A percentile compares a stretch with the other conserved stretches of the same genome.
These are phyloP conservation scores for Sorex fumeus DNA, from an alignment of 2,113 vertebrate genomes.

Conservation along the genomic window DNA sequence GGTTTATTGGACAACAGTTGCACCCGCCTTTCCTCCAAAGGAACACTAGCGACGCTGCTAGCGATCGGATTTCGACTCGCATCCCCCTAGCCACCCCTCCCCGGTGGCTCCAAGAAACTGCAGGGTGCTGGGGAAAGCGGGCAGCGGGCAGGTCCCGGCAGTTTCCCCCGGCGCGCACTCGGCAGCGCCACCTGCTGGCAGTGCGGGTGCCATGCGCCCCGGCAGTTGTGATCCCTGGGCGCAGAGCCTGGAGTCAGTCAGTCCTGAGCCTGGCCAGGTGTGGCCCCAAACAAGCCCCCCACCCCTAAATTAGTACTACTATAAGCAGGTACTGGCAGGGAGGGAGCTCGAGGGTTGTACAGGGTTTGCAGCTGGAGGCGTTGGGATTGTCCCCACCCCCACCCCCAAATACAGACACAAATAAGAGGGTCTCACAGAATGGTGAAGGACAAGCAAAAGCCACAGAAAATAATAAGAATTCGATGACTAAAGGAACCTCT, in stretches of 20 bases:
- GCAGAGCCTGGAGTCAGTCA: no score
- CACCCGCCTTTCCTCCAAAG: background rate
- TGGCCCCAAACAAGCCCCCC: no score
- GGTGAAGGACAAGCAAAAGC: background rate
- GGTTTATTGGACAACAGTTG: background rate
- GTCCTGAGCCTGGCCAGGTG: no score
- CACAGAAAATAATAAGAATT: background rate
- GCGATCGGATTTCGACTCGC: background rate
- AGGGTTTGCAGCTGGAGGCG: no score
- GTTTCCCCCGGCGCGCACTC: fast-evolving
- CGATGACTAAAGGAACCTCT: slow-evolving; percentile 17
- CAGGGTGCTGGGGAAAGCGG: background rate
- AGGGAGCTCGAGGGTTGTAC: no score
- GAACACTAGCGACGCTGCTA: background rate
- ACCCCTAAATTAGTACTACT: no score
- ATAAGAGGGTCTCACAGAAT: background rate
- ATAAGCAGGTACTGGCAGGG: no score
- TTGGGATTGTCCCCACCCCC: no score
- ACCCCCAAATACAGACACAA: no score
- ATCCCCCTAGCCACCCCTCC: background rate
- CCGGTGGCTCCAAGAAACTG: background rate
- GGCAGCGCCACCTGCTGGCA: slow-evolving; percentile 8
- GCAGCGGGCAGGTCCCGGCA: fast-evolving
- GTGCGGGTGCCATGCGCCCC: background rate
- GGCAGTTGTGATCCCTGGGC: no score